These are phyloP conservation scores for Ennomos erosarius DNA, from an alignment of 2,888 invertebrate species.

Conservation along the genomic window DNA sequence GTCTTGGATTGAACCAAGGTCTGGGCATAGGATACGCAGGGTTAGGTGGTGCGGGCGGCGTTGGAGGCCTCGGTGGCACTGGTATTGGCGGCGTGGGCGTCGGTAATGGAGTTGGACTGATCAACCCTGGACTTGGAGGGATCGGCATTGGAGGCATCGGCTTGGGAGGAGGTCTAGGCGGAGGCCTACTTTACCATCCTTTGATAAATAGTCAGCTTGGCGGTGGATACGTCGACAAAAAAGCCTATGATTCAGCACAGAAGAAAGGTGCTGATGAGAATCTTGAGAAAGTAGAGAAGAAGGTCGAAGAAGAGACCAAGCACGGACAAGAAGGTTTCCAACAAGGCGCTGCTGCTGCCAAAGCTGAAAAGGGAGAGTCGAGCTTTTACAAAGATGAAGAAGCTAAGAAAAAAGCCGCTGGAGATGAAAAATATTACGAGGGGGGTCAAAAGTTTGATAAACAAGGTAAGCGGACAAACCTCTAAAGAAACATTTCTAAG, in stretches of 20 bases:
- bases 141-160: conserved; percentile 65
- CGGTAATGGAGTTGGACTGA: conserved; percentile 54
- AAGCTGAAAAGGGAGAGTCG: conserved; percentile 82
- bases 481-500: too few relatives aligned
- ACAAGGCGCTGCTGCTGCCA: conserved; percentile 83
- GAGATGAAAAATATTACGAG: conserved; percentile 86
- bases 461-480: conserved; percentile 70
- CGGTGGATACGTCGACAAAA: conserved; percentile 82
- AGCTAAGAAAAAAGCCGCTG: conserved; percentile 85
- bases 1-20: conserved; percentile 48
- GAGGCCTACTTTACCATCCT: conserved; percentile 73
- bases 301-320: conserved; percentile 82
- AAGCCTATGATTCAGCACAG: conserved; percentile 83
- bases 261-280: conserved; percentile 85
- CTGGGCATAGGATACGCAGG: conserved; percentile 46
- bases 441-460: conserved; percentile 85
- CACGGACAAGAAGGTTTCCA: conserved; percentile 85
- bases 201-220: conserved; percentile 70
- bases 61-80: conserved; percentile 49
- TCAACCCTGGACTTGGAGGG: conserved; percentile 52
- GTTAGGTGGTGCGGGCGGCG: conserved; percentile 51
- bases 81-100: conserved; percentile 54
- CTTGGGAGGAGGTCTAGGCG: conserved; percentile 55
- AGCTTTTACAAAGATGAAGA: conserved; percentile 82
- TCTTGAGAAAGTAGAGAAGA: conserved; percentile 82